Percentiles rank a stretch among this genome's conserved stretches.
These are phyloP conservation scores for Hoplias malabaricus DNA, from an alignment of 2,113 vertebrate genomes.

Conservation along the genomic window DNA sequence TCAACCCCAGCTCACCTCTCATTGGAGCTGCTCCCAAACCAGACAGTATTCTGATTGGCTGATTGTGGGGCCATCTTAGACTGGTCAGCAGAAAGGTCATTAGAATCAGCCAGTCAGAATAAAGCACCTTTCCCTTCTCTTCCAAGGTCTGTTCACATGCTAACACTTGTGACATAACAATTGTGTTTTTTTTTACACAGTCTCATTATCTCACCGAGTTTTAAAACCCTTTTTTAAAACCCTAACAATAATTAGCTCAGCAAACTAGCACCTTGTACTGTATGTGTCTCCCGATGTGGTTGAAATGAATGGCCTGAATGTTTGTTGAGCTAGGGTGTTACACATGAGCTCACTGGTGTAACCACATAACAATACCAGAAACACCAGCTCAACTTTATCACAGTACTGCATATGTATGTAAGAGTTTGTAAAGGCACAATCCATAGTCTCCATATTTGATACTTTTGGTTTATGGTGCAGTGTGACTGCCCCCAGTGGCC, in stretches of 20 bases:
- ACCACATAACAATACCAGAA: not conserved
- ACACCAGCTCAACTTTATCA: not conserved
- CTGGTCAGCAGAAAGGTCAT: conserved; percentile 51
- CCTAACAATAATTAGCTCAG: conserved; percentile 22
- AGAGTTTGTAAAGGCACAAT: not conserved
- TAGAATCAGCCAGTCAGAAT: conserved; percentile 76
- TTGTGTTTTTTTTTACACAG: not conserved
- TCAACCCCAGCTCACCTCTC: not conserved
- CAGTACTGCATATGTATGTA: not conserved
- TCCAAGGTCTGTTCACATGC: conserved; percentile 23
- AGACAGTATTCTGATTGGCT: conserved; percentile 78
- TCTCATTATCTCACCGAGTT: not conserved
- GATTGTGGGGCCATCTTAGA: conserved; percentile 67
- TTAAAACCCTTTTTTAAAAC: too few relatives aligned
- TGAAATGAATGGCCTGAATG: conserved; percentile 1
- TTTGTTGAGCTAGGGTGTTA: not conserved
- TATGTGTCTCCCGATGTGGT: not conserved
- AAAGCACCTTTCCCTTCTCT: conserved; percentile 35
- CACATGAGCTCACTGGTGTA: not conserved
- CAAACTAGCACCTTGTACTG: not conserved
- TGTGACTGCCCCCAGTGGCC: not conserved
- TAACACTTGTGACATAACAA: conserved; percentile 47
- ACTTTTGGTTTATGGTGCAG: not conserved
- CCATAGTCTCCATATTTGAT: not conserved
- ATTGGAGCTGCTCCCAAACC: conserved; percentile 35